phyloP scores from a whole-genome alignment of 1,140 invertebrate species.

The Drosophila saltans region DNA sequence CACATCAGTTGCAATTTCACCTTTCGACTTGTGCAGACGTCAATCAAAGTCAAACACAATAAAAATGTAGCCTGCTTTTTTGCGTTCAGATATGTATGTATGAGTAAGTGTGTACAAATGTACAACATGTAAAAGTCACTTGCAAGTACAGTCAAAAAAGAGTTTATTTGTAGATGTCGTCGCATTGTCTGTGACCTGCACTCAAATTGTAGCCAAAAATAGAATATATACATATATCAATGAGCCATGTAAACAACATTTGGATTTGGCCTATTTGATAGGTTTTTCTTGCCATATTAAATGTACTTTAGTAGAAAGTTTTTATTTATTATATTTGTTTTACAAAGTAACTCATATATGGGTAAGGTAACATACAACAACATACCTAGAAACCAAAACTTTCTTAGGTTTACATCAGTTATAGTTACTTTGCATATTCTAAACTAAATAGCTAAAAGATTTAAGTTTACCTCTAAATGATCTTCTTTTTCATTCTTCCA shows the following conservation, averaged over 20 bases:
- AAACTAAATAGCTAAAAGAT: no score
- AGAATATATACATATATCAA: slow-evolving; percentile 13
- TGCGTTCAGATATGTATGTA: not conserved
- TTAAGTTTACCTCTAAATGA: no score
- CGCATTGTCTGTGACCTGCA: slow-evolving; percentile 8
- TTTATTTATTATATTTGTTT: not conserved
- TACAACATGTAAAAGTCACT: not conserved
- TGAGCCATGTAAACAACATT: slow-evolving; percentile 36
- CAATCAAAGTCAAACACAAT: not conserved
- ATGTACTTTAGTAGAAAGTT: not conserved
- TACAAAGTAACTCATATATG: no score
- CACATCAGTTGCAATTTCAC: slow-evolving; percentile 1
- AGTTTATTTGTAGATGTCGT: not conserved
- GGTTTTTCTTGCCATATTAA: slow-evolving; percentile 1
- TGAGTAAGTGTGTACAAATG: not conserved
- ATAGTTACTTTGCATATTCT: no score
- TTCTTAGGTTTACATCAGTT: no score
- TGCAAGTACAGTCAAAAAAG: not conserved
- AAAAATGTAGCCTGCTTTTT: not conserved
- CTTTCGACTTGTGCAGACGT: not conserved
- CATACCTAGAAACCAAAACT: no score
- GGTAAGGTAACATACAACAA: no score
- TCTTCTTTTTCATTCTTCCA: no score
- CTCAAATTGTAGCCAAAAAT: slow-evolving; percentile 1
- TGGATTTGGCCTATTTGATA: slow-evolving; percentile 23